These are phyloP conservation scores for Drosophila auraria DNA, from an alignment of 1,140 invertebrate genomes.

Conservation along the genomic window DNA sequence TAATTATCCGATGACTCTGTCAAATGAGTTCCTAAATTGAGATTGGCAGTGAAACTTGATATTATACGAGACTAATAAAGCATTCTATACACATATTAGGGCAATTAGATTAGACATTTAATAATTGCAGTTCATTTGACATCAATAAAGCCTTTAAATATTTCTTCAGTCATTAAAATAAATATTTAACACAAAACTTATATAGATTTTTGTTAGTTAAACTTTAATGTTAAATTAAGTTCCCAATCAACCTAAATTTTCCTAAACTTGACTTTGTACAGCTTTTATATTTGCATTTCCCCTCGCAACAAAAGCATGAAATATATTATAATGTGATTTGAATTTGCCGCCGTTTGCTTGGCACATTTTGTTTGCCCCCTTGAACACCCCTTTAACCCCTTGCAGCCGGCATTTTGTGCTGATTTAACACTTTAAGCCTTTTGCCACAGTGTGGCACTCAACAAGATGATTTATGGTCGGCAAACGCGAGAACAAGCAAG, in stretches of 20 bases:
- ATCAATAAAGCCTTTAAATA: not conserved
- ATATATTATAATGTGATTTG: constrained; percentile 47
- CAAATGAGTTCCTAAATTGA: not conserved
- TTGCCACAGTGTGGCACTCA: constrained; percentile 51
- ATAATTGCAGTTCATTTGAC: not conserved
- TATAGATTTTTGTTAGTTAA: too few relatives aligned
- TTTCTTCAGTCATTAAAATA: not conserved
- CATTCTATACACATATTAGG: not conserved
- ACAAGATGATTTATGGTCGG: constrained; percentile 71
- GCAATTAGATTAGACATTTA: not conserved
- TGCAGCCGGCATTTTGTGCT: constrained; percentile 57
- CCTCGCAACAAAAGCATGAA: constrained; percentile 1
- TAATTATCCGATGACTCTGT: not conserved
- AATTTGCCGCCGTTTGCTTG: constrained; percentile 45
- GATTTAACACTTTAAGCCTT: constrained; percentile 74
- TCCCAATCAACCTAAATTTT: not conserved
- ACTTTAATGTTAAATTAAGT: not conserved
- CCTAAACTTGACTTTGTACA: not conserved
- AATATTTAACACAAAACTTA: not conserved
- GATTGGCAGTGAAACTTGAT: not conserved
- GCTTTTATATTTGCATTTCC: not conserved
- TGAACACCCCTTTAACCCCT: constrained; percentile 10
- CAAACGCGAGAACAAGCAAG: constrained; percentile 41
- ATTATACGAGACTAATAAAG: too few relatives aligned
- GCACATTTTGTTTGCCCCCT: constrained; percentile 17